A percentile compares a stretch with the other conserved stretches of the same genome.
These are phyloP conservation scores for Sceloporus tristichus DNA, from an alignment of 2,113 vertebrate species.

Conservation along the genomic window DNA sequence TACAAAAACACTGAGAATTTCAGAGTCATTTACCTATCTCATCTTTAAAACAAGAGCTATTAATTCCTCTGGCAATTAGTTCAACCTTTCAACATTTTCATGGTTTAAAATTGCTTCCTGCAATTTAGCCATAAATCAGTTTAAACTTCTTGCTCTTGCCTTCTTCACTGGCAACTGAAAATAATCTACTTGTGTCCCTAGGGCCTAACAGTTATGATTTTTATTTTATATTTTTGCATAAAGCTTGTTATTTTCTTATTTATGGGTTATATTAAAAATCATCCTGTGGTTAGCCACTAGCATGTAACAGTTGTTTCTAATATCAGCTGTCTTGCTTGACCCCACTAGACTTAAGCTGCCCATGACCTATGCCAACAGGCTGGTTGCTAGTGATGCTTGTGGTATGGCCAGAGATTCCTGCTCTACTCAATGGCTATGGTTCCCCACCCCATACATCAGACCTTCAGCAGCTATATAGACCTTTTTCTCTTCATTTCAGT, in stretches of 20 bases:
- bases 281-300: not conserved
- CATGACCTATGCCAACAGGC: not conserved
- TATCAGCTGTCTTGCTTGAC: not conserved
- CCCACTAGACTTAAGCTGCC: not conserved
- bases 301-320: not conserved
- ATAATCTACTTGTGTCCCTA: not conserved
- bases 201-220: not conserved
- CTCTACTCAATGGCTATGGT: not conserved
- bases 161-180: slow-evolving; percentile 15
- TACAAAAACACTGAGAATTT: not conserved
- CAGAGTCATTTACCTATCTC: not conserved
- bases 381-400: not conserved
- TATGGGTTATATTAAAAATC: slow-evolving; percentile 21
- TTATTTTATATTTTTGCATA: not conserved
- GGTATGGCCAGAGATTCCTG: no score
- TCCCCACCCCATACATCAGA: not conserved
- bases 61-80: not conserved
- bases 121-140: slow-evolving; percentile 36
- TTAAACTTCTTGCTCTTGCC: slow-evolving; percentile 23
- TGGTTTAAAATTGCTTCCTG: slow-evolving; percentile 11
- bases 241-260: not conserved
- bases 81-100: not conserved
- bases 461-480: not conserved
- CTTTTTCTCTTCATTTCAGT: not conserved
- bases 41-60: not conserved